Evolutionary conservation across 1,140 invertebrate genomes (phyloP), one percentile per base, ranked within the genome.

Genomic region (Ctenoplectra terminalis): DNA sequence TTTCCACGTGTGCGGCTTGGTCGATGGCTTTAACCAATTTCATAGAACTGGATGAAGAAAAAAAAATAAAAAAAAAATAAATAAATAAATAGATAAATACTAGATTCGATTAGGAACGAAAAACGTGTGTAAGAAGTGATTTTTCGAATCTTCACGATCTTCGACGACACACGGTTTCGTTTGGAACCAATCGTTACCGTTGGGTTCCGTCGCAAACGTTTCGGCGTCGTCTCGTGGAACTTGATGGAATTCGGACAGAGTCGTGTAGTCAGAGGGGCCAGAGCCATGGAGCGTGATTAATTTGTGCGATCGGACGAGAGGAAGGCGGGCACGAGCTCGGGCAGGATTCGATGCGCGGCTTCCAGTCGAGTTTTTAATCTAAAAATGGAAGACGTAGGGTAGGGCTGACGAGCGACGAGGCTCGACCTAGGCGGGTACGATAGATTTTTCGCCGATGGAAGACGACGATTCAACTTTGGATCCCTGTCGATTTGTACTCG

Each of bases 321-420:
- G 40, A 74, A 76, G 73, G 69, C 67, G 81, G 83, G 81, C 73
- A 87, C 83, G 86, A 86, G 83, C 87, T 86, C 87, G 78, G 86
- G 78, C 79, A 63, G 80, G 86, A 87, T 64, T 73, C 74, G 71
- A 87, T 80, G 48, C 82, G 81, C 72, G 76, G 58, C 43, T 81
- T 58, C 60, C 67, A 50, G 50, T 81, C 71, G 71, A 72, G 71
- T 66, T 63, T 54, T 86, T 76, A 72, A 86, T 77, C 79, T 82
- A 73, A 85, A 86, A 86, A 85, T 86, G 84, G 84, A 86, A 86
- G 84, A 86, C 84, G 71, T 82, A 46, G 84, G 72, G 74, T 60
- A 43, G 72, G 83, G 77, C 29, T 71, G 83, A 69, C 64, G 66
- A 84, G 77, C 67, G 60, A 23, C 29, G 69, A 64, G 17, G 70